Conservation (phyloP, 53 echinoderm and acorn worm species). For the Actinopyga echinites region DNA sequence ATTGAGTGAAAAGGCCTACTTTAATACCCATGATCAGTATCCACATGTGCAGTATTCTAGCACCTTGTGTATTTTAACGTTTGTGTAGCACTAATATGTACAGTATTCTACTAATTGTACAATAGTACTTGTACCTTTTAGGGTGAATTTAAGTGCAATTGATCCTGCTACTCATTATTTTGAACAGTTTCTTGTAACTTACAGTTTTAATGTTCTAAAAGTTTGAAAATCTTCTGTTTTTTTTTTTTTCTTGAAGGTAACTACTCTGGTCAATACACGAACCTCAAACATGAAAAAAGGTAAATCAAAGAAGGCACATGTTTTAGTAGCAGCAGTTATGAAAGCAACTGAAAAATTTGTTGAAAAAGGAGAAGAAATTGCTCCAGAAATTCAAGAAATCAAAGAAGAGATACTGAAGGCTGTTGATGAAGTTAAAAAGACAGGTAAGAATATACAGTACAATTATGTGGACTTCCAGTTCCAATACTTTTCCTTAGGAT, state of each 20-base stretch:
- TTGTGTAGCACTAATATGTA: background rate
- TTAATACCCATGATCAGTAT: no score
- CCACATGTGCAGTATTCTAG: background rate
- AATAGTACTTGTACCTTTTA: no score
- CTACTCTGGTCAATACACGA: constrained; percentile 95
- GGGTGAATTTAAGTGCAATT: no score
- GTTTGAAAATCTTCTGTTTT: no score
- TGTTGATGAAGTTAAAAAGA: constrained; percentile 91
- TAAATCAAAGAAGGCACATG: constrained; percentile 96
- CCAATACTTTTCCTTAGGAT: no score
- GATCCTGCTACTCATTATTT: no score
- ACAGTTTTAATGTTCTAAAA: no score
- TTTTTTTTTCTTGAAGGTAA: constrained; percentile 56
- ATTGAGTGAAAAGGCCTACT: no score
- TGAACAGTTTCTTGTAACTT: no score
- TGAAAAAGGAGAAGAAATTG: constrained; percentile 97
- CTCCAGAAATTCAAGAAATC: constrained; percentile 87
- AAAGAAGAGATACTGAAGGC: constrained; percentile 87
- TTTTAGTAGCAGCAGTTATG: constrained; percentile 89
- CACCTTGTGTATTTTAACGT: background rate
- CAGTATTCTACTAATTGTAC: no score
- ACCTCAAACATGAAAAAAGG: constrained; percentile 96
- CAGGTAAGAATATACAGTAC: constrained; percentile 62
- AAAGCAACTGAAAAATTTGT: constrained; percentile 97
- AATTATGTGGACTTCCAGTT: background rate